A percentile compares a stretch with the other conserved stretches of the same genome.
phyloP scores from a whole-genome alignment of 2,797 vertebrate species.

The Xiphophorus birchmanni region DNA sequence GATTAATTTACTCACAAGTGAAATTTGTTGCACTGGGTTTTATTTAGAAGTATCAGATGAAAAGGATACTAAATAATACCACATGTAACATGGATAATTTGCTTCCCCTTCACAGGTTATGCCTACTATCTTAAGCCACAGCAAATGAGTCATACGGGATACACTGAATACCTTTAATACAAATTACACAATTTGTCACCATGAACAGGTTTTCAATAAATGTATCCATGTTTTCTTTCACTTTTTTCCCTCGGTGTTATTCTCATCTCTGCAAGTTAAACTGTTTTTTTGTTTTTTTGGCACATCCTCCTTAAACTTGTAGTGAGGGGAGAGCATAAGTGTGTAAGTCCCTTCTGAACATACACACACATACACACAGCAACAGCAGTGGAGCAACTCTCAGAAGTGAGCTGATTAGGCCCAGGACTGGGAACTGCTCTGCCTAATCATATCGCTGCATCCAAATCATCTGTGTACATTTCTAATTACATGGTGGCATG shows the following conservation, averaged over 20 bases:
- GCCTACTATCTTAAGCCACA: not conserved
- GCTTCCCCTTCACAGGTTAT: not conserved
- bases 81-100: not conserved
- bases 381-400: conserved; percentile 73
- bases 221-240: not conserved
- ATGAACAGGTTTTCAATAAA: not conserved
- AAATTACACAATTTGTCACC: not conserved
- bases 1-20: not conserved
- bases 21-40: not conserved
- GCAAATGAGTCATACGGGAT: not conserved
- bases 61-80: not conserved
- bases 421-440: conserved; percentile 81
- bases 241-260: conserved; percentile 1
- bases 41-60: not conserved
- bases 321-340: conserved; percentile 28
- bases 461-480: conserved; percentile 88
- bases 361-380: conserved; percentile 37
- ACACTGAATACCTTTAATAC: not conserved
- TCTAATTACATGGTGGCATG: conserved; percentile 84
- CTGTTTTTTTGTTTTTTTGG: conserved; percentile 4
- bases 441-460: conserved; percentile 84
- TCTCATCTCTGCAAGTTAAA: conserved; percentile 20
- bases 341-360: conserved; percentile 38
- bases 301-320: conserved; percentile 26
- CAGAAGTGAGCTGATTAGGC: conserved; percentile 86